Evolutionary conservation across 2,113 vertebrate species (phyloP), one percentile per base, ranked within the genome.

Genomic region (Paramormyrops kingsleyae): DNA sequence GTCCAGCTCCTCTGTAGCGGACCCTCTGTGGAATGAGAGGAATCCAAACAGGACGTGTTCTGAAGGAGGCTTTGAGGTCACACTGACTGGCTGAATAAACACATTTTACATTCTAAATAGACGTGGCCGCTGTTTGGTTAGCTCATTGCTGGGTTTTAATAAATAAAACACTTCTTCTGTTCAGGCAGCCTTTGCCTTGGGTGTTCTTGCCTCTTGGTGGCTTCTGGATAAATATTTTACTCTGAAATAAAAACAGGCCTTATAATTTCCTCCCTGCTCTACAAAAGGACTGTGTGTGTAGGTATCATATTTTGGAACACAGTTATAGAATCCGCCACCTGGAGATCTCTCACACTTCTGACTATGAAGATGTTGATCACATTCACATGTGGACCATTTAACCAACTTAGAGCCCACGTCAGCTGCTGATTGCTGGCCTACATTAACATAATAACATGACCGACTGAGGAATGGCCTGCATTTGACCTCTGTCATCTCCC

Each of bases 31-130:
- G 85, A 27, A 88, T 83, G 90, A 90, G 42, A 83, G 42, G 52
- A 59, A 83, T 90, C 50, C 52, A 90, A 88, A 90, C 86, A 90
- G 66, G 86, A 88, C 74, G 35, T 83, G 87, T 90, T 74, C 52
- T 90, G 49, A 83, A 27, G 39, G 87, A 62, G 49, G 35, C 17
- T 27, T 83, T 19, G 77, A 42, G 90, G 90, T 77, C 70, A 59
- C 52, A 53, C 70, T 39, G 70, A 59, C 90, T 59, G 70, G 4
- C 50, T 88, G 86, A 88, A 88, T 88, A 90, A 90, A 90, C 70
- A 88, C 90, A 83, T 88, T 88, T 88, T 46, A 83, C 50, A 62
- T 56, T 59, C 74, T 83, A 50, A 59, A 62, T 59, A 83, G 70
- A 52, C n/a, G 39, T 15, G 21, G 46, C 49, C 13, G 35, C 47